Evolutionary conservation across 2,113 vertebrate genomes (phyloP).

Genomic region (Siphamia tubifer): DNA sequence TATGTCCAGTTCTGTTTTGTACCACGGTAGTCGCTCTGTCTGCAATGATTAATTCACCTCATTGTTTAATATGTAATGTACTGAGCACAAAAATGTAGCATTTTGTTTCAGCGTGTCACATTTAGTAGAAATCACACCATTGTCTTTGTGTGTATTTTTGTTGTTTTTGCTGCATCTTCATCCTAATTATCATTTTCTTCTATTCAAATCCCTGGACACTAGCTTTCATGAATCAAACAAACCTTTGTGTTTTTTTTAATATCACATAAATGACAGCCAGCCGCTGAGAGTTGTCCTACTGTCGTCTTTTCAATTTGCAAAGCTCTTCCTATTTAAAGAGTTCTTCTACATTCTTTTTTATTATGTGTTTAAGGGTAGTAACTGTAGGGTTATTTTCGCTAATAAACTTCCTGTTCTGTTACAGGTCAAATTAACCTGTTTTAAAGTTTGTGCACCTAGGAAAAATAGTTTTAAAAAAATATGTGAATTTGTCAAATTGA

Average conservation of each 20-base stretch:
- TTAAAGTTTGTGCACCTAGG: too few relatives aligned
- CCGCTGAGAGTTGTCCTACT: constrained; percentile 36
- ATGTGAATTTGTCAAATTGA: too few relatives aligned
- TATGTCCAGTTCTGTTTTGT: constrained; percentile 22
- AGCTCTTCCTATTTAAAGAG: constrained; percentile 2
- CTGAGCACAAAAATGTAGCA: background rate
- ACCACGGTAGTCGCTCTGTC: background rate
- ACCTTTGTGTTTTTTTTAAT: constrained; percentile 29
- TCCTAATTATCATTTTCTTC: constrained; percentile 21
- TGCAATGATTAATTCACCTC: constrained; percentile 31
- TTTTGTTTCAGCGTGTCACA: constrained; percentile 15
- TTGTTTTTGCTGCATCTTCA: constrained; percentile 10
- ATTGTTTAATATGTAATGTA: constrained; percentile 4
- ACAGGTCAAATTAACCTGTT: too few relatives aligned
- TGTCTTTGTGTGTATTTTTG: background rate
- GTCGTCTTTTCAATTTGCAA: constrained; percentile 27
- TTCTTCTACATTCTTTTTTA: constrained; percentile 35
- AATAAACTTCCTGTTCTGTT: background rate
- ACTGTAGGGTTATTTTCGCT: background rate
- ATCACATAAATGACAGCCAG: constrained; percentile 30
- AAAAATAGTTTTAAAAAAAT: too few relatives aligned
- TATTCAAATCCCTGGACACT: constrained; percentile 14
- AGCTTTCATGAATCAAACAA: constrained; percentile 38
- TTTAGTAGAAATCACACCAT: constrained; percentile 10
- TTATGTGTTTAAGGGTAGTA: background rate